Evolutionary conservation across 1,140 invertebrate species (phyloP).

Genomic region (Drosophila lacertosa): DNA sequence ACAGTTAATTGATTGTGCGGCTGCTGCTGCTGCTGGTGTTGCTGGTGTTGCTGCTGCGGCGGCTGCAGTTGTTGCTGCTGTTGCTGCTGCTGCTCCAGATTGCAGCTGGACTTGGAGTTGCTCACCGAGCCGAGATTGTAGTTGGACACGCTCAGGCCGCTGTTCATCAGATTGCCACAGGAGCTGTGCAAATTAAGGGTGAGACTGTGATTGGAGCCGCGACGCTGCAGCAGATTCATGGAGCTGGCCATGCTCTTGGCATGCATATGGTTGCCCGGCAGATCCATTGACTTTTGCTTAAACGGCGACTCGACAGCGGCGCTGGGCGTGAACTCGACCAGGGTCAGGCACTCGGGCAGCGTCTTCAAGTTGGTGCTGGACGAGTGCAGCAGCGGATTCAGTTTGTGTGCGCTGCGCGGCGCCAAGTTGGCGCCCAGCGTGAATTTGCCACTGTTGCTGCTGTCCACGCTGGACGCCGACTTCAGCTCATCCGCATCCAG

Average conservation of each 20-base stretch:
- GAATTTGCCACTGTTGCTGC: constrained; percentile 55
- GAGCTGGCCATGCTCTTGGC: constrained; percentile 66
- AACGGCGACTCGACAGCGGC: constrained; percentile 55
- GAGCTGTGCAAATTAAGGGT: constrained; percentile 87
- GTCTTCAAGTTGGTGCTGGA: constrained; percentile 88
- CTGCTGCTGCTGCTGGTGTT: constrained; percentile 19
- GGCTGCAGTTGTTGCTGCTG: constrained; percentile 28
- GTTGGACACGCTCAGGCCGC: constrained; percentile 73
- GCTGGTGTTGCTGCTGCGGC: constrained; percentile 18
- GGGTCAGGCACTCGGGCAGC: constrained; percentile 87
- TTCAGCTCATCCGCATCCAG: constrained; percentile 58
- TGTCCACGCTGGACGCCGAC: constrained; percentile 68
- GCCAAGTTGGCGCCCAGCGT: constrained; percentile 58
- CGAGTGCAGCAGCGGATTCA: constrained; percentile 84
- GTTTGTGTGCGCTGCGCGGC: constrained; percentile 68
- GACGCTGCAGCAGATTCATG: constrained; percentile 89
- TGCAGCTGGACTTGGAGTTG: constrained; percentile 79
- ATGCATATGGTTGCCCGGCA: constrained; percentile 47
- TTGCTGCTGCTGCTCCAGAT: constrained; percentile 54
- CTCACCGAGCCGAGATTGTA: constrained; percentile 69
- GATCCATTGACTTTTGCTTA: constrained; percentile 77
- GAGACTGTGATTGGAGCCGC: constrained; percentile 94
- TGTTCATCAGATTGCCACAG: constrained; percentile 74
- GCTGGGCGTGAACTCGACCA: constrained; percentile 86
- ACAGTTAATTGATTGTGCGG: constrained; percentile 40